phyloP scores from a whole-genome alignment of 1,140 invertebrate genomes.

The Drosophila oshimai region DNA sequence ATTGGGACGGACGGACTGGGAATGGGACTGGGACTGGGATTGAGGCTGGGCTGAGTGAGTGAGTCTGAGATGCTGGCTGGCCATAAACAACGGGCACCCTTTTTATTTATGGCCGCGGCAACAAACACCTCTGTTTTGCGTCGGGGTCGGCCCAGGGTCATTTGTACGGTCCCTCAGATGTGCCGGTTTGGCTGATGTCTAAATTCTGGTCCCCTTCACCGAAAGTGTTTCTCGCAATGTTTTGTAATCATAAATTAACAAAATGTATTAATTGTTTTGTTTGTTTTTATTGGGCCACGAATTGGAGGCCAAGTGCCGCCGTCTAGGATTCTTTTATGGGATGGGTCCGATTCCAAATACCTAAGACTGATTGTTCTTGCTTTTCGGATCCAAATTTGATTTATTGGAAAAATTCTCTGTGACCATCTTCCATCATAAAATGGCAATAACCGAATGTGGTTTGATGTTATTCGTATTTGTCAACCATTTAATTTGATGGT shows the following conservation, averaged over 20 bases:
- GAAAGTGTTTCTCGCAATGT: conserved; percentile 79
- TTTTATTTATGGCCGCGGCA: conserved; percentile 77
- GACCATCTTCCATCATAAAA: conserved; percentile 23
- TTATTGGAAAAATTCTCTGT: conserved; percentile 9
- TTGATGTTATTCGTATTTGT: conserved; percentile 50
- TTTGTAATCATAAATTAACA: conserved; percentile 82
- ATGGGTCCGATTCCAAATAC: not conserved
- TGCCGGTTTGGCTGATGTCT: conserved; percentile 64
- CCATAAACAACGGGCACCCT: conserved; percentile 78
- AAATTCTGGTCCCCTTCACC: conserved; percentile 54
- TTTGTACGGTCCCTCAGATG: conserved; percentile 35
- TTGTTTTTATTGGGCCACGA: conserved; percentile 70
- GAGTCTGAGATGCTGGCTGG: conserved; percentile 35
- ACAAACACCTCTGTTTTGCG: conserved; percentile 78
- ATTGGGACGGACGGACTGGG: not conserved
- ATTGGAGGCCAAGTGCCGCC: conserved; percentile 72
- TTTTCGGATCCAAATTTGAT: conserved; percentile 21
- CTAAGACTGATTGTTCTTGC: conserved; percentile 28
- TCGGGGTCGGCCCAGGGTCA: conserved; percentile 43
- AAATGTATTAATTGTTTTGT: conserved; percentile 82
- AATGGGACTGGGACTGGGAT: conserved; percentile 4
- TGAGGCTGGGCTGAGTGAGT: no score
- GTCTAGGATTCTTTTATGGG: conserved; percentile 36
- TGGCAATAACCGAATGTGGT: conserved; percentile 11
- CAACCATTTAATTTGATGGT: conserved; percentile 54